These are phyloP conservation scores for Arbacia lixula DNA, from an alignment of 53 echinoderm and acorn worm species.

Conservation along the genomic window DNA sequence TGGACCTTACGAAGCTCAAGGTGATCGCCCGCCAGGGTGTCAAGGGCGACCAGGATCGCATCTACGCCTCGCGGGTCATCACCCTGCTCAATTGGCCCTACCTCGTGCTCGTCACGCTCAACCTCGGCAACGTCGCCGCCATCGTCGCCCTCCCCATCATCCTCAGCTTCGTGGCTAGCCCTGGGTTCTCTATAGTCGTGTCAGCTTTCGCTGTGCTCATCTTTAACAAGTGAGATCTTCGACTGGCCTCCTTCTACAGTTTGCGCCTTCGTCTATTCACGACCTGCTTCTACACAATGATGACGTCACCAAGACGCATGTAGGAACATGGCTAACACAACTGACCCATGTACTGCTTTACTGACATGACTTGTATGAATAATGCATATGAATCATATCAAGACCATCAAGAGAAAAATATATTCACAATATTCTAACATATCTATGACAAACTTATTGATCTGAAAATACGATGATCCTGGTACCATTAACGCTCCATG, in stretches of 20 bases:
- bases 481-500: too few relatives aligned
- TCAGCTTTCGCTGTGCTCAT: slow-evolving; percentile 74
- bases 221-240: slow-evolving; percentile 74
- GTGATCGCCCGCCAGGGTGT: slow-evolving; percentile 59
- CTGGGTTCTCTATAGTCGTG: slow-evolving; percentile 63
- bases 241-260: background rate
- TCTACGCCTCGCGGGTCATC: slow-evolving; percentile 69
- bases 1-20: slow-evolving; percentile 73
- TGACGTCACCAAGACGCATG: too few relatives aligned
- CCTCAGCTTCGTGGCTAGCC: slow-evolving; percentile 56
- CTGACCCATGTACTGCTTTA: too few relatives aligned
- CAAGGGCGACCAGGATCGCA: slow-evolving; percentile 55
- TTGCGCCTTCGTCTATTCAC: too few relatives aligned
- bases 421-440: too few relatives aligned
- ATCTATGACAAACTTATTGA: too few relatives aligned
- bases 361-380: too few relatives aligned
- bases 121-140: slow-evolving; percentile 74
- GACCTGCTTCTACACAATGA: too few relatives aligned
- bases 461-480: too few relatives aligned
- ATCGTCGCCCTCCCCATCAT: slow-evolving; percentile 77
- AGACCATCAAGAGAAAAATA: too few relatives aligned
- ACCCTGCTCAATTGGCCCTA: slow-evolving; percentile 69
- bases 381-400: too few relatives aligned
- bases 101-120: slow-evolving; percentile 71
- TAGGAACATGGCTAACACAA: too few relatives aligned